Evolutionary conservation across 2,888 invertebrate species (phyloP), one percentile per base, ranked within the genome.

Genomic region (Neria commutata): DNA sequence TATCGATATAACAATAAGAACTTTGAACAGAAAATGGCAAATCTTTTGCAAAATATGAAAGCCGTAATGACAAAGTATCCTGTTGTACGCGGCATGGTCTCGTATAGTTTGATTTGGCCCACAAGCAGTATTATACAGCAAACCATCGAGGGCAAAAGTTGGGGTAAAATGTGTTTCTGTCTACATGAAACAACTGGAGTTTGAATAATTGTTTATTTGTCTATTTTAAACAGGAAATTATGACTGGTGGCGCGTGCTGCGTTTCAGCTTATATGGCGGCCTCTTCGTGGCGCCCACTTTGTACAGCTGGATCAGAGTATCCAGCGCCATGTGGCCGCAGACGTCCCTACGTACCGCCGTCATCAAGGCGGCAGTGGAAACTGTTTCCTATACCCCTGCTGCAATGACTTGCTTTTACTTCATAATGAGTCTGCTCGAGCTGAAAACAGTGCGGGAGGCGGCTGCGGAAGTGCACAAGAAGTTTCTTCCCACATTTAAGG

Each of bases 221-320:
- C 10, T 24, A 11, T 10, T n/a, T 45, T 34, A 10, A n/a, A 34
- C 37, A 85, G 86, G 83, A 42, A 83, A 81, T 62, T 89, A 86
- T 75, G 89, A 90, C 72, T 89, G 88, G 88, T 84, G 83, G 80
- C 86, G 90, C 74, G 87, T 88, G 65, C 80, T 88, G 34, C 85
- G 92, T 61, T 94, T 89, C 81, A 88, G 91, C 71, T 72, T 92
- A 51, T 92, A 90, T 79, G 93, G 92, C n/a, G 88, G 90, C 8
- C 85, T 90, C 49, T 91, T 90, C 79, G 91, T 91, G 19, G 93
- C 92, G 1, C 93, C 93, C 14, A 91, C 91, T 4, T 81, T 93
- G 0, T 92, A 91, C 73, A 86, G 86, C 56, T 93, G 93, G 93
- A 83, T 94, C 48, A 88, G 87, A 75, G 79, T 91, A 52, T 89